Evolutionary conservation across 23 tunicate genomes (phyloP).

Genomic region (Halocynthia roretzi): DNA sequence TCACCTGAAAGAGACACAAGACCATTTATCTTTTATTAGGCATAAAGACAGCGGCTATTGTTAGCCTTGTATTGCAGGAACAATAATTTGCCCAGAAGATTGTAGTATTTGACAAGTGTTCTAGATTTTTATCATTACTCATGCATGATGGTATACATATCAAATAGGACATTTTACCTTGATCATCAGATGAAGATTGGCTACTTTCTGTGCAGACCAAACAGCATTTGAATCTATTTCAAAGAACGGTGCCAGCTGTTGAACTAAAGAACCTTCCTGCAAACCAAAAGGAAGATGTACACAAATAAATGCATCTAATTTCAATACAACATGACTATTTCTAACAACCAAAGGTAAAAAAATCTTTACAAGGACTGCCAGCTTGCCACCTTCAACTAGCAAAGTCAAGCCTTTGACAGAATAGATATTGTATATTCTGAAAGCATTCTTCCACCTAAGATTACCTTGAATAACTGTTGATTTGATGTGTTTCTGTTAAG

Average conservation of each 20-base stretch:
- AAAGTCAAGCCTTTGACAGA: background rate
- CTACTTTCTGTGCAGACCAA: slow-evolving; percentile 84
- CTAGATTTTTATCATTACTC: background rate
- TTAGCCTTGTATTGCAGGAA: background rate
- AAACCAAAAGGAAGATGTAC: background rate
- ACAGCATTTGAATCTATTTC: slow-evolving; percentile 60
- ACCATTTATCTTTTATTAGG: background rate
- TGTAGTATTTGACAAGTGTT: too few relatives aligned
- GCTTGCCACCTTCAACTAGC: background rate
- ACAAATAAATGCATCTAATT: too few relatives aligned
- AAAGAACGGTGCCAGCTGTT: slow-evolving; percentile 78
- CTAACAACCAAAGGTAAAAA: too few relatives aligned
- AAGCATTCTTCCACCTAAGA: too few relatives aligned
- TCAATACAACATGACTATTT: too few relatives aligned
- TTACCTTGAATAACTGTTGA: slow-evolving; percentile 81
- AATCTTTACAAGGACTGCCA: too few relatives aligned
- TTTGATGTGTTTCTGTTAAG: slow-evolving; percentile 80
- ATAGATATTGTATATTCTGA: background rate
- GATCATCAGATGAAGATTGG: slow-evolving; percentile 74
- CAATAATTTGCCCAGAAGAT: background rate
- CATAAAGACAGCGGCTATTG: background rate
- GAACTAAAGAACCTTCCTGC: slow-evolving; percentile 87
- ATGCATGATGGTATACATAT: background rate
- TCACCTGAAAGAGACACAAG: slow-evolving; percentile 24
- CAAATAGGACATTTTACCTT: slow-evolving; percentile 13